Conservation (phyloP, 1,140 invertebrate species). For the Neodiprion pinetum region DNA sequence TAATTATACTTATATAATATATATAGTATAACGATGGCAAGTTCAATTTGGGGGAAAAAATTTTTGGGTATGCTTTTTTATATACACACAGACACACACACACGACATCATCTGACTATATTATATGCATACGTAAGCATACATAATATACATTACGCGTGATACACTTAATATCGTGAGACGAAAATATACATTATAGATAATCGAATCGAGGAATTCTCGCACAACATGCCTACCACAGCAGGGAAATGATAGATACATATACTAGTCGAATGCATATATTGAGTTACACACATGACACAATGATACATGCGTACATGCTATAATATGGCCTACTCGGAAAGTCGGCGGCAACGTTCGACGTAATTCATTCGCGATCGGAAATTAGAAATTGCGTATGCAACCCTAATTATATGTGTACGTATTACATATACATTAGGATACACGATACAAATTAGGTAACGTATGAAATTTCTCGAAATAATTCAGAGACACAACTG, state of each 20-base stretch:
- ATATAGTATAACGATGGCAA: neutral
- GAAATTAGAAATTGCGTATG: conserved; percentile 44
- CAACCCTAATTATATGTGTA: conserved; percentile 56
- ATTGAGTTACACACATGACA: neutral
- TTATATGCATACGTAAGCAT: conserved; percentile 5
- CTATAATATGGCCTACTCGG: neutral
- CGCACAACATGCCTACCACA: no score
- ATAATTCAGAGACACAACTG: conserved; percentile 38
- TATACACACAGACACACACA: neutral
- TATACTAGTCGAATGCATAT: neutral
- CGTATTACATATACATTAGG: conserved; percentile 30
- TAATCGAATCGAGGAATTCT: neutral
- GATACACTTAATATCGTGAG: neutral
- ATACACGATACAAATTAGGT: conserved; percentile 31
- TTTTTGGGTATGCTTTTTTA: conserved; percentile 23
- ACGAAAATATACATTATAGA: neutral
- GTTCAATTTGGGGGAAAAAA: conserved; percentile 7
- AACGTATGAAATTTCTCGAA: conserved; percentile 28
- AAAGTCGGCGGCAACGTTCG: neutral
- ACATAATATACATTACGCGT: neutral
- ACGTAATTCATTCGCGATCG: neutral
- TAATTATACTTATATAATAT: neutral
- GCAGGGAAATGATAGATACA: neutral
- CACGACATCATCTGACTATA: no score
- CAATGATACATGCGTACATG: neutral